Evolutionary conservation across 2,113 vertebrate genomes (phyloP), one percentile per base, ranked within the genome.

Genomic region (crab-eating macaque (Macaca fascicularis)): DNA sequence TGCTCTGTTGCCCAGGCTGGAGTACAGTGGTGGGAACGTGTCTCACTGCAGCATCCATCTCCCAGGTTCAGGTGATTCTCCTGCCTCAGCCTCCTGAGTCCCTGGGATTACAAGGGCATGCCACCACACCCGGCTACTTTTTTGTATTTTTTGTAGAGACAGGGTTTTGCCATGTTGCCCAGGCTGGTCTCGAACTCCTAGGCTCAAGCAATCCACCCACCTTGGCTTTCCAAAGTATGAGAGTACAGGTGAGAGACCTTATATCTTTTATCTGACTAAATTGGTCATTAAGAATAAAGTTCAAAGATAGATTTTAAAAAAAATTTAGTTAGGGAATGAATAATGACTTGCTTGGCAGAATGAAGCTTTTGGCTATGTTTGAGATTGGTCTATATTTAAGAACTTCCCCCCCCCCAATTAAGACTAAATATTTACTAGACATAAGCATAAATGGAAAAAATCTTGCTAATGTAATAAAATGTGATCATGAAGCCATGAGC

Each of bases 361-460:
- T 83, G 64, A 70, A 88, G 59, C 0, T 76, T 96, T 92, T 81
- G 38, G 38, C 17, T 84, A 23, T 94, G 35, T 78, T 86, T 95
- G 61, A 84, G 88, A 57, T 13, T n/a, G 57, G 16, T 81, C 19
- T 81, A 90, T 25, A 52, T 94, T 92, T 92, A 94, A 75, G 48
- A 96, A 67, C 19, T 69, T 27, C 3, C 16, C 55, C 7, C 7
- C 19, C 50, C 27, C 67, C 0, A 82, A 85, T 70, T 81, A 95
- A 97, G 93, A 86, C 50, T 95, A 92, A 92, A 67, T 95, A 78
- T 95, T 86, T 90, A 69, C 20, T 23, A 91, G 87, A 88, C 61
- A 76, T 89, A 61, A 89, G 94, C 91, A 86, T 70, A 59, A 93
- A 93, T 92, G 20, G 35, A 80, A 90, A 90, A 79, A 30, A 22